Evolutionary conservation across 2,888 invertebrate genomes (phyloP), one percentile per base, ranked within the genome.

Genomic region (Junonia oenone): DNA sequence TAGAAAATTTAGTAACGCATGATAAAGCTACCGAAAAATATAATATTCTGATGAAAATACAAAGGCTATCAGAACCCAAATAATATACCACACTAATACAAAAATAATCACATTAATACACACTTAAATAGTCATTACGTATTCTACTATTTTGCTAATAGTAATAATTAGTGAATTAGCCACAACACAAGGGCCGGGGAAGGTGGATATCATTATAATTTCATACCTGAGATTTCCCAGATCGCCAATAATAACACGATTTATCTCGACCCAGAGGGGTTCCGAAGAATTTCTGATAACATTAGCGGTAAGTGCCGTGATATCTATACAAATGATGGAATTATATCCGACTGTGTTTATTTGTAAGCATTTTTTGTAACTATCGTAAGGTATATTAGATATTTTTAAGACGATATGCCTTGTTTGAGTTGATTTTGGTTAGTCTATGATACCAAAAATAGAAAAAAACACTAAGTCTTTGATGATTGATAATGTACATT

Each of bases 201-300:
- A 45, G 53, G 46, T 49, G 33, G 52, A 48, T 45, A 45, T 29
- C 38, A 59, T 59, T 52, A 59, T 56, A 52, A 49, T 58, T 55
- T 56, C 56, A 58, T 55, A 55, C 45, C 15, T 45, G 17, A 52
- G 57, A 61, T 58, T 63, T 59, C 63, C 63, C 63, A 26, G 38
- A 55, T 26, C 51, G 45, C 55, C 55, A 58, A 60, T 59, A 55
- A 60, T 61, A 52, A 45, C 61, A 55, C 49, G 37, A 43, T 55
- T 47, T 54, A 51, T 50, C 56, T 40, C 14, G 26, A 6, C 14
- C 15, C 47, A n/a, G 35, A 33, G 33, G 50, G 45, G 17, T 45
- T 40, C 38, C 43, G 33, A 40, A 55, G 55, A 54, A 46, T 35
- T 49, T 48, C 45, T 43, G 54, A 61, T 56, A 31, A 52, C 45